These are phyloP conservation scores for Strigamia crassipes DNA, from an alignment of 2,888 invertebrate species.

Conservation along the genomic window DNA sequence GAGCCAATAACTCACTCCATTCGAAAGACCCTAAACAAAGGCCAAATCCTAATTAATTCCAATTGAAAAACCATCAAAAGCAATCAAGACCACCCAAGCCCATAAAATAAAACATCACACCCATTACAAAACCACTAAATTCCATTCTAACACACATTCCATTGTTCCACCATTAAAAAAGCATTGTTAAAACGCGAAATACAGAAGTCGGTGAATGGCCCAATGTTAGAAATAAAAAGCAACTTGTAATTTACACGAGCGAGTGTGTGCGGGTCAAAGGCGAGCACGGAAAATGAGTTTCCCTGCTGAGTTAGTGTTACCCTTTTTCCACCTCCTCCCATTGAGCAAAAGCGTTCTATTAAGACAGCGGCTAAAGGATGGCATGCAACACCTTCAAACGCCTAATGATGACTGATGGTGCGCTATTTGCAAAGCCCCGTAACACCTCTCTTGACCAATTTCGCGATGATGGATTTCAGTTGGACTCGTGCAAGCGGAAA, in stretches of 20 bases:
- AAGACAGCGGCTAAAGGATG: background rate
- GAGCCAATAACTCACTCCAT: background rate
- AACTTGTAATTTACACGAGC: too few species aligned
- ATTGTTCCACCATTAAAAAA: too few species aligned
- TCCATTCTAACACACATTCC: too few species aligned
- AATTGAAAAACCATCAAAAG: background rate
- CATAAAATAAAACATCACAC: background rate
- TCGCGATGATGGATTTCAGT: background rate
- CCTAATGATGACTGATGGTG: background rate
- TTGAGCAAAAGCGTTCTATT: background rate
- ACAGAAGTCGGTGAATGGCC: too few species aligned
- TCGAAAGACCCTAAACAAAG: background rate
- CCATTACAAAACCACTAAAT: too few species aligned
- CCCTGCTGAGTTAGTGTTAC: background rate
- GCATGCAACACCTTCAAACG: background rate
- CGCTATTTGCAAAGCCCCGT: background rate
- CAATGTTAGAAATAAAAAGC: too few species aligned
- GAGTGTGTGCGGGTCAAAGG: too few species aligned
- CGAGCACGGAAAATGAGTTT: too few species aligned
- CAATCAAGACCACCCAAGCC: too few species aligned
- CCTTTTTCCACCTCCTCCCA: conserved; percentile 4
- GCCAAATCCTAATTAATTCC: background rate
- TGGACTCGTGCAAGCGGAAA: background rate
- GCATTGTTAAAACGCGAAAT: too few species aligned
- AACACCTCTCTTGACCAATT: conserved; percentile 10